These are phyloP conservation scores for Cardinalis cardinalis DNA, from an alignment of 2,113 vertebrate species.

Conservation along the genomic window DNA sequence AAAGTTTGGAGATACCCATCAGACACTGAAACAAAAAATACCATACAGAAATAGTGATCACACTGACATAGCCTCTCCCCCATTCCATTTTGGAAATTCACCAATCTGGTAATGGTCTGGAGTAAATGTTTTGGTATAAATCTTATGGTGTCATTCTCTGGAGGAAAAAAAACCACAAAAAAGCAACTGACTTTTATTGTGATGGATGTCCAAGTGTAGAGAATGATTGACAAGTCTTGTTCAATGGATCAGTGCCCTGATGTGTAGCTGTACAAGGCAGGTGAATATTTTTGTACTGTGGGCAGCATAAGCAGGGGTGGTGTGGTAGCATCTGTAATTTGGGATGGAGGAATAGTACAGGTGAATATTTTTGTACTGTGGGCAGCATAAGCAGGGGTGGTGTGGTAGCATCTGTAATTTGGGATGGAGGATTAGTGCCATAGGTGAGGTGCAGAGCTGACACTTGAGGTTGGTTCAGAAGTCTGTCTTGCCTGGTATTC, in stretches of 20 bases:
- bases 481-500: neutral
- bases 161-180: neutral
- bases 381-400: neutral
- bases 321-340: neutral
- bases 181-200: neutral
- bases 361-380: neutral
- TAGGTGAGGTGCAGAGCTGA: neutral
- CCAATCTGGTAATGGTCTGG: neutral
- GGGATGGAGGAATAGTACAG: neutral
- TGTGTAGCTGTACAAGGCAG: neutral
- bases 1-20: neutral
- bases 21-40: neutral
- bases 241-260: neutral
- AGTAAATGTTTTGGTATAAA: neutral
- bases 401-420: neutral
- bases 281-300: neutral
- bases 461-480: neutral
- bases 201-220: neutral
- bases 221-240: neutral
- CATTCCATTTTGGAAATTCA: neutral
- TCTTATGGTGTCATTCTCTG: neutral
- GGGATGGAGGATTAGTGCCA: neutral
- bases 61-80: neutral
- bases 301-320: neutral
- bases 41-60: rapidly evolving